Evolutionary conservation across 2,113 vertebrate species (phyloP).

Genomic region (Crocuta crocuta): DNA sequence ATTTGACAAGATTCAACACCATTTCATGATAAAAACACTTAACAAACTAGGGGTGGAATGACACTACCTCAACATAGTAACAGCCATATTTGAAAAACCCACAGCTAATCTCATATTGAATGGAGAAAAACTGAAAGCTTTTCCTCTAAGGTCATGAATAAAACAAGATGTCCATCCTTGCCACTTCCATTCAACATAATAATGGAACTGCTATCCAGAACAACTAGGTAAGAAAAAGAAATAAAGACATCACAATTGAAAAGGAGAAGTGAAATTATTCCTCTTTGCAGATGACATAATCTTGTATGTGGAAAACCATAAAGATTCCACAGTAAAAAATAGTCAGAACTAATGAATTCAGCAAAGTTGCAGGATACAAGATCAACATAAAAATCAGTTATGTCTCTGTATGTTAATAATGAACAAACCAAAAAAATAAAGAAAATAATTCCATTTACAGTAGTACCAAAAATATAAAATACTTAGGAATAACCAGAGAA

Average conservation of each 20-base stretch:
- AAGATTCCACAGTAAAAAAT: no score
- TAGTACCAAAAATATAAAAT: background rate
- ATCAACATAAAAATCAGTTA: background rate
- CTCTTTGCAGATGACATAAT: no score
- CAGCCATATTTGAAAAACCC: background rate
- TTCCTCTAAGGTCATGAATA: background rate
- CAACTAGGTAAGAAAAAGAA: background rate
- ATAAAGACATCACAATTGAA: background rate
- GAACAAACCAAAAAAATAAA: background rate
- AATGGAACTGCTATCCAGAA: background rate
- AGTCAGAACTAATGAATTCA: no score
- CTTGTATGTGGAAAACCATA: no score
- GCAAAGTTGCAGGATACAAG: background rate
- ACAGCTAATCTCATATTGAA: background rate
- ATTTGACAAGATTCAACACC: background rate
- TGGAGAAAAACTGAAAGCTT: background rate
- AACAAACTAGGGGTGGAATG: background rate
- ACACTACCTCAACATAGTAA: background rate
- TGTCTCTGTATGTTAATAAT: background rate
- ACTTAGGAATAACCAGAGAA: background rate
- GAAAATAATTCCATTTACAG: background rate
- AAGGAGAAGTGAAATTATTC: background rate
- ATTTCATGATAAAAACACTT: background rate
- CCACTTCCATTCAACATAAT: background rate
- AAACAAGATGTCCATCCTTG: background rate